These are phyloP conservation scores for Plutella xylostella DNA, from an alignment of 2,888 invertebrate species.

Conservation along the genomic window DNA sequence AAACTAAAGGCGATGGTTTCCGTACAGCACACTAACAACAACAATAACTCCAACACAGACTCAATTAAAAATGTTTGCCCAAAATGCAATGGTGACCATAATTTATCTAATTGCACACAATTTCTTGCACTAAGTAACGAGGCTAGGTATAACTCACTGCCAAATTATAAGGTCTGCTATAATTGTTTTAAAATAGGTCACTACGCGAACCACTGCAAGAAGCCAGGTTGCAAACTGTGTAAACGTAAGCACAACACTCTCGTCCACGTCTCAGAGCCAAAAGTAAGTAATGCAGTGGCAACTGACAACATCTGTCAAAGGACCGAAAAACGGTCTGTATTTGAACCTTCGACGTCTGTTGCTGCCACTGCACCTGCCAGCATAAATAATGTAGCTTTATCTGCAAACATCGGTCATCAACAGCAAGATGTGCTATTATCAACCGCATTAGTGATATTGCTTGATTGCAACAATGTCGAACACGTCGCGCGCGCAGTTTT, in stretches of 20 bases:
- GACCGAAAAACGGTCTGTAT: too few relatives aligned
- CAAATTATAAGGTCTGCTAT: constrained; percentile 7
- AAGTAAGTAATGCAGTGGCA: too few relatives aligned
- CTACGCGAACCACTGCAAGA: constrained; percentile 8
- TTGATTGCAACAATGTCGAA: background rate
- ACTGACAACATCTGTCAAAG: background rate
- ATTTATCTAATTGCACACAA: background rate
- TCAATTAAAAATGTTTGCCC: background rate
- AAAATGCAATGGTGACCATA: background rate
- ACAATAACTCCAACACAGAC: background rate
- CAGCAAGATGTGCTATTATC: background rate
- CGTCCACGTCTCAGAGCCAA: background rate
- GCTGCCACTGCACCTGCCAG: background rate
- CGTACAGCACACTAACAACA: background rate
- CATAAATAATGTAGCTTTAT: background rate
- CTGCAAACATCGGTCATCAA: background rate
- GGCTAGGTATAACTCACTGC: constrained; percentile 6
- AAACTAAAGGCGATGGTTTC: background rate
- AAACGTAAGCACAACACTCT: constrained; percentile 2
- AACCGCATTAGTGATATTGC: background rate
- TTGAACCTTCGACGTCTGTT: background rate
- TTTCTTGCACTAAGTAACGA: constrained; percentile 1
- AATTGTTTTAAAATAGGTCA: constrained; percentile 9
- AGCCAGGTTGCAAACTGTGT: constrained; percentile 8
- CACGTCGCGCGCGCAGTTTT: too few relatives aligned